A percentile compares a stretch with the other conserved stretches of the same genome.
Conservation (phyloP, 2,888 invertebrate genomes). For the Drosophila pegasa region DNA sequence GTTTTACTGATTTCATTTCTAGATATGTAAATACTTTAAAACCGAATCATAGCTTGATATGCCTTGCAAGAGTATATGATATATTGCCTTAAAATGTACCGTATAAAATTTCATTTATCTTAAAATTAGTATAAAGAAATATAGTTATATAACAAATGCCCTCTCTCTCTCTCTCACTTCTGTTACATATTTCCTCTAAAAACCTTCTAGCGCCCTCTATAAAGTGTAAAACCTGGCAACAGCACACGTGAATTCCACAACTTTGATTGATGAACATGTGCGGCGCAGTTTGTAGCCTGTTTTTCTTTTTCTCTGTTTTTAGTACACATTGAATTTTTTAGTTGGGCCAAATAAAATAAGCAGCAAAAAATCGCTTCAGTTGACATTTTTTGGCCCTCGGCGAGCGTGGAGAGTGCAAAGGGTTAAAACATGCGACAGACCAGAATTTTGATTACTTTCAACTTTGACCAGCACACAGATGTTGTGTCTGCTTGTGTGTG, state of each 20-base stretch:
- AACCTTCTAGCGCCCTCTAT: too few species aligned
- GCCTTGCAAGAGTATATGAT: background rate
- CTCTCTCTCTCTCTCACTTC: background rate
- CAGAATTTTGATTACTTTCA: slow-evolving; percentile 76
- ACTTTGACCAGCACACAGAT: slow-evolving; percentile 48
- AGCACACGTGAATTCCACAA: slow-evolving; percentile 20
- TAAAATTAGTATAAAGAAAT: background rate
- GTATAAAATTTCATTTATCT: background rate
- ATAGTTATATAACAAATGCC: background rate
- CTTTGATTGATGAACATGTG: slow-evolving; percentile 79
- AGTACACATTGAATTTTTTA: slow-evolving; percentile 62
- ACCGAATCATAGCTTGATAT: too few species aligned
- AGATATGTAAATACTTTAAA: too few species aligned
- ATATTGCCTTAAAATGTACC: background rate
- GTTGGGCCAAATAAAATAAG: slow-evolving; percentile 23
- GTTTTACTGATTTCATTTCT: too few species aligned
- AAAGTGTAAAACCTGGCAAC: slow-evolving; percentile 26
- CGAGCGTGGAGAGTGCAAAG: slow-evolving; percentile 33
- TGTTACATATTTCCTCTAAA: background rate
- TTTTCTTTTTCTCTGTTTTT: slow-evolving; percentile 21
- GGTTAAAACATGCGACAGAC: slow-evolving; percentile 46
- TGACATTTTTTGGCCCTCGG: slow-evolving; percentile 59
- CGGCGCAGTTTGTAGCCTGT: slow-evolving; percentile 43
- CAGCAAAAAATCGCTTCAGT: slow-evolving; percentile 49
- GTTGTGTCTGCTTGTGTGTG: slow-evolving; percentile 20